phyloP scores from a whole-genome alignment of 2,113 vertebrate species.

The Blennius ocellaris region DNA sequence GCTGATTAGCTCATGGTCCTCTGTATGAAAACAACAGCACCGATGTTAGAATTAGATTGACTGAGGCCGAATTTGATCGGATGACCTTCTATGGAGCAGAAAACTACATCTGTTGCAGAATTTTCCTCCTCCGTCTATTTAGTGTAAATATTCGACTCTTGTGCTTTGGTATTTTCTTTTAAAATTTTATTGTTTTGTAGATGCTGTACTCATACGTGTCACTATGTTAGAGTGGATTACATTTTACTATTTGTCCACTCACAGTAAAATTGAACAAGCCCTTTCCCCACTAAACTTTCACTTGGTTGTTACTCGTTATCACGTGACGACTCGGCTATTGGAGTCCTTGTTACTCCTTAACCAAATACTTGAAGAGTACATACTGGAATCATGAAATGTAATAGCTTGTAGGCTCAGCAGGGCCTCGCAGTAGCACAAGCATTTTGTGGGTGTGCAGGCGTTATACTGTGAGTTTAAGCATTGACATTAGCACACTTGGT shows the following conservation, averaged over 20 bases:
- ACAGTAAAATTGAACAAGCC: no score
- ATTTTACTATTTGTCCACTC: no score
- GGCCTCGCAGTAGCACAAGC: conserved; percentile 16
- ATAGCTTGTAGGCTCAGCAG: conserved; percentile 4
- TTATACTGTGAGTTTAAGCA: conserved; percentile 33
- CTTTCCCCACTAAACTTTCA: no score
- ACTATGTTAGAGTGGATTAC: no score
- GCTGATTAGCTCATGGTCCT: background rate
- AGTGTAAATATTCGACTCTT: background rate
- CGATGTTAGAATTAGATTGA: background rate
- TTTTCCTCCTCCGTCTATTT: background rate
- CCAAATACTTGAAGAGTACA: no score
- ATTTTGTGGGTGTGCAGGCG: conserved; percentile 48
- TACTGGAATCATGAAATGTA: background rate
- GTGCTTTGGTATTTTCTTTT: background rate
- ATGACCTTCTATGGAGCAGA: background rate
- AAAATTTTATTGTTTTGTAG: background rate
- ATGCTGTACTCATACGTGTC: no score
- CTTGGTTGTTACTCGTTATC: no score
- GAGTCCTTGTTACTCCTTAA: no score
- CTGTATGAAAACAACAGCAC: background rate
- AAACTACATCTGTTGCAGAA: background rate
- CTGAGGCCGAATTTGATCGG: background rate
- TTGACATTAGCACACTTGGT: conserved; percentile 35
- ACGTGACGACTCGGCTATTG: no score